These are phyloP conservation scores for Cactoblastis cactorum DNA, from an alignment of 2,888 invertebrate genomes.

Conservation along the genomic window DNA sequence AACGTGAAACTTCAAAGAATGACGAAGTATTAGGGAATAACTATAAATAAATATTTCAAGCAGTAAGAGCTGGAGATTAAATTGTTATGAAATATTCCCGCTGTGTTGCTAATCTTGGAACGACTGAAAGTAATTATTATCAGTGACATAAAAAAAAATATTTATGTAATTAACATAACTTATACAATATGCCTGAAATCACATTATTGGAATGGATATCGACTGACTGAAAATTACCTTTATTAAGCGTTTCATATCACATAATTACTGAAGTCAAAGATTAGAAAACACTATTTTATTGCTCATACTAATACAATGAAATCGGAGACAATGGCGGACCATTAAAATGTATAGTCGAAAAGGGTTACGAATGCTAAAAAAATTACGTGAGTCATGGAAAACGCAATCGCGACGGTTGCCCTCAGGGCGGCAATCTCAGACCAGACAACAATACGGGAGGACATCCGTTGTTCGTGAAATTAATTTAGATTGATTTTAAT, in stretches of 20 bases:
- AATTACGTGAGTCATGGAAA: background rate
- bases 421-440: background rate
- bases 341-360: background rate
- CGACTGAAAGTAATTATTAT: no score
- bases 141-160: no score
- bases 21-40: background rate
- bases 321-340: background rate
- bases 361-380: background rate
- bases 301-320: background rate
- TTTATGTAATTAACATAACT: no score
- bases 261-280: no score
- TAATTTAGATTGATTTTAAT: background rate
- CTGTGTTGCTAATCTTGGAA: no score
- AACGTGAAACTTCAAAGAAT: background rate
- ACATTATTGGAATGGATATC: no score
- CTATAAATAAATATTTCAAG: no score
- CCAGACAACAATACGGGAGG: slow-evolving; percentile 8
- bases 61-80: no score
- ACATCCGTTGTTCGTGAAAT: background rate
- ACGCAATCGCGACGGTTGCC: background rate
- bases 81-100: no score
- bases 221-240: no score
- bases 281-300: background rate
- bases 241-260: no score
- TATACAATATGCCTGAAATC: no score